These are phyloP conservation scores for Lasioglossum morio DNA, from an alignment of 2,888 invertebrate species.

Conservation along the genomic window DNA sequence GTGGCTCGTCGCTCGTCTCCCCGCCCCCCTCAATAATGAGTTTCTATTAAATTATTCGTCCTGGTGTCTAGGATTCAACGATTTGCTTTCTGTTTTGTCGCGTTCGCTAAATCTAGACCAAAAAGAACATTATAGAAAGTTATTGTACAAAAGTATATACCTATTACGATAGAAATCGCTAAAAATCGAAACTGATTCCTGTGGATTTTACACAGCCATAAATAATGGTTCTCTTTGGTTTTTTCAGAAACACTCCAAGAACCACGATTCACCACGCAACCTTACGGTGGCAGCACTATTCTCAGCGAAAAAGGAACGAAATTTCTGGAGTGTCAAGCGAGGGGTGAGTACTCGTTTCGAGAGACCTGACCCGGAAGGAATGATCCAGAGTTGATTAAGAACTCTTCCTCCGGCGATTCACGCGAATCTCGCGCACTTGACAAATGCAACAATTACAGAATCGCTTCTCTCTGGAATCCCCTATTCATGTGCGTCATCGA, in stretches of 20 bases:
- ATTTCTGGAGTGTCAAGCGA: constrained; percentile 96
- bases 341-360: constrained; percentile 87
- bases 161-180: background rate
- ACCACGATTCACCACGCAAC: constrained; percentile 94
- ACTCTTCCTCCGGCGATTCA: constrained; percentile 3
- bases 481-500: background rate
- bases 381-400: constrained; percentile 32
- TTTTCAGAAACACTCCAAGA: constrained; percentile 90
- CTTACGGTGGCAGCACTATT: constrained; percentile 93
- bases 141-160: no score
- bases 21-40: background rate
- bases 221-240: constrained; percentile 40
- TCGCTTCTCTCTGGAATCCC: background rate
- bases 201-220: background rate
- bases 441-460: constrained; percentile 7
- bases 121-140: no score
- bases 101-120: background rate
- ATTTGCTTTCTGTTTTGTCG: no score
- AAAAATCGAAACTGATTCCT: background rate
- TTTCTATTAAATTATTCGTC: constrained; percentile 9
- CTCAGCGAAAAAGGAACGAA: constrained; percentile 95
- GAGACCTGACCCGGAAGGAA: constrained; percentile 34
- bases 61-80: background rate
- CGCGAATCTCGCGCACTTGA: background rate
- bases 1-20: background rate